Conservation (phyloP, 92 coral and sea anemone genomes). For the Porites cylindrica region DNA sequence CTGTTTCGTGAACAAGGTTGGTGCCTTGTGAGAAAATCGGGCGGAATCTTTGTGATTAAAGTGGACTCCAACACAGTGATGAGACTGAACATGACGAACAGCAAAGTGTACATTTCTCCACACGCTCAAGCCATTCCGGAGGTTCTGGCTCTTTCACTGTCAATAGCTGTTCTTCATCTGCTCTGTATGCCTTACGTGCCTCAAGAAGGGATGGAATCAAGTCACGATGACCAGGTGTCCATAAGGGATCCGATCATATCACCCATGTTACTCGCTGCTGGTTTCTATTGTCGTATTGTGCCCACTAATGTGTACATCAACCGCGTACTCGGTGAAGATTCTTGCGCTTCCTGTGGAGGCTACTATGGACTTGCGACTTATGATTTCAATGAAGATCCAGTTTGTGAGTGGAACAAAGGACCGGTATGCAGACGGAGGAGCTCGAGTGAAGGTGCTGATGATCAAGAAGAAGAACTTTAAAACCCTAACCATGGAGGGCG, state of each 20-base stretch:
- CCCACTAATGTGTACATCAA: constrained; percentile 47
- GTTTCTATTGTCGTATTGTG: constrained; percentile 46
- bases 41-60: constrained; percentile 36
- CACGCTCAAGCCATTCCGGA: constrained; percentile 55
- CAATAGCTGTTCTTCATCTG: constrained; percentile 45
- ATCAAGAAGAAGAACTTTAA: no score
- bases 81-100: neutral
- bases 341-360: neutral
- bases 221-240: constrained; percentile 1
- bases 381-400: neutral
- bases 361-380: neutral
- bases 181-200: constrained; percentile 64
- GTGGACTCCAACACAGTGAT: constrained; percentile 29
- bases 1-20: constrained; percentile 39
- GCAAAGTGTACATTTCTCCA: constrained; percentile 15
- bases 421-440: neutral
- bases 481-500: no score
- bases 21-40: constrained; percentile 58
- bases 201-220: constrained; percentile 17
- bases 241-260: constrained; percentile 14
- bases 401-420: neutral
- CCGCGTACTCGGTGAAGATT: neutral
- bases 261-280: constrained; percentile 36
- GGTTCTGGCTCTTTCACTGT: constrained; percentile 46
- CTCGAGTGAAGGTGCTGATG: no score